Evolutionary conservation across 1,140 invertebrate species (phyloP), one percentile per base, ranked within the genome.

Genomic region (Steinernema khuongi): DNA sequence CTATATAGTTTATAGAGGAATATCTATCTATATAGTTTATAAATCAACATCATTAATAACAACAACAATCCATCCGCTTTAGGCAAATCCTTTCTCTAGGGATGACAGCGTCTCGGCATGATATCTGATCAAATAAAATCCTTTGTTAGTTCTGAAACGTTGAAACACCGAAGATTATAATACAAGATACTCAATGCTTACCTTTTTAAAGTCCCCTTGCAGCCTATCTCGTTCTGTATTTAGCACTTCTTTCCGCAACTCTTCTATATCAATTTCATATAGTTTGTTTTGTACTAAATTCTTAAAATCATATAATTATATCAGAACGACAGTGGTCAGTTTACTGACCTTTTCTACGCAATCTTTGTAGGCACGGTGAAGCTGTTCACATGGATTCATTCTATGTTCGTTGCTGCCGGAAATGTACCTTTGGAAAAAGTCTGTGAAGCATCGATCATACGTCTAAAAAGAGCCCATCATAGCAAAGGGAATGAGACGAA

Each of bases 241-340:
- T 30, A 81, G 44, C 31, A 80, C 72, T 74, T 83, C 83, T 50
- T 81, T 82, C 26, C 81, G 67, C 26, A 83, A 31, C 69, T 83
- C 82, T 7, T 85, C 79, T 19, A 83, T 70, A 74, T 83, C 83
- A 18, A 83, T 83, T 28, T 83, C 82, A 43, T 77, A 83, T 29
- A 81, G 70, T 17, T 85, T 78, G 18, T 44, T 73, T 36, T 75
- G 28, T 14, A 17, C n/a, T 31, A 69, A 60, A 22, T 31, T 22
- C 31, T 60, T 72, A 73, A 28, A 19, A 1, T 74, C 30, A 7
- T n/a, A 43, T 18, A 33, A 1, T 19, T n/a, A 41, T 14, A 43
- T 14, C 31, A 19, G 50, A 28, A 36, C 30, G 22, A 73, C 1
- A 19, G n/a, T 7, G 32, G n/a, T 1, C 11, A 28, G 29, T n/a